A percentile compares a stretch with the other conserved stretches of the same genome.
Evolutionary conservation across 1,140 invertebrate species (phyloP).

Genomic region (Drosophila arawakana): DNA sequence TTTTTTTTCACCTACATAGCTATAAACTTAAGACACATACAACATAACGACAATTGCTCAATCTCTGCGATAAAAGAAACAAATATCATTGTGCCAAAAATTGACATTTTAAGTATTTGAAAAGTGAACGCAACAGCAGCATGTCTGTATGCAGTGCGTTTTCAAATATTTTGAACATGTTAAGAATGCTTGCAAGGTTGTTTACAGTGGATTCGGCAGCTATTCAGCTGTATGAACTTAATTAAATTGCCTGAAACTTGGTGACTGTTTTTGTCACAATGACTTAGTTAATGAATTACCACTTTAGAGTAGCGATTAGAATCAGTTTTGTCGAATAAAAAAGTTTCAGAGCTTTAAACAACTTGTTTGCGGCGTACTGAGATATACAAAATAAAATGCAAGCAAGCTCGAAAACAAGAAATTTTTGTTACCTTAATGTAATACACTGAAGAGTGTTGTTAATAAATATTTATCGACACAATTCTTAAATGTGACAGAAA

Average conservation of each 20-base stretch:
- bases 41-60: conserved; percentile 41
- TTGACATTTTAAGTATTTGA: conserved; percentile 71
- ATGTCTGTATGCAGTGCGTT: conserved; percentile 62
- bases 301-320: neutral
- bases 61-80: conserved; percentile 73
- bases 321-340: too few species aligned
- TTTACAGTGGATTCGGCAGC: conserved; percentile 52
- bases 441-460: too few species aligned
- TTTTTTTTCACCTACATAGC: too few species aligned
- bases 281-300: conserved; percentile 53
- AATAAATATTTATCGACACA: too few species aligned
- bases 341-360: too few species aligned
- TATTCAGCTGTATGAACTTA: conserved; percentile 64
- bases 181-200: conserved; percentile 78
- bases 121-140: conserved; percentile 73
- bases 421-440: too few species aligned
- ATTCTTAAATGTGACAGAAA: too few species aligned
- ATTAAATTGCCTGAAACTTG: conserved; percentile 72
- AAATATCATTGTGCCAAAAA: conserved; percentile 78
- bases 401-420: too few species aligned
- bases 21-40: neutral
- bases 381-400: too few species aligned
- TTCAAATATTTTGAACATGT: conserved; percentile 73
- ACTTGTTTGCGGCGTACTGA: too few species aligned
- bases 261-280: conserved; percentile 34